phyloP scores from a whole-genome alignment of 2,113 vertebrate genomes.

The Monarcha castaneiventris region DNA sequence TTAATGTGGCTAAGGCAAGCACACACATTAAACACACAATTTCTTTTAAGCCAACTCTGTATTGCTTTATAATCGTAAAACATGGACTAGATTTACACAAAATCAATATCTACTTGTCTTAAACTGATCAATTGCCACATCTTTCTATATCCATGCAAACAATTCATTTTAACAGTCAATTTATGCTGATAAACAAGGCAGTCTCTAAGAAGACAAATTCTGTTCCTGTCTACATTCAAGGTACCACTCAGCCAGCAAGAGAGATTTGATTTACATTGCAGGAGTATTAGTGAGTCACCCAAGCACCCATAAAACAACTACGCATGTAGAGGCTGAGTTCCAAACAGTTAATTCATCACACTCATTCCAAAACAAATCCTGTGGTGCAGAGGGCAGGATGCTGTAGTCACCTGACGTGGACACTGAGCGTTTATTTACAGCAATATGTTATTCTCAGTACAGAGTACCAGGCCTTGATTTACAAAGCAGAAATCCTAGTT shows the following conservation, averaged over 20 bases:
- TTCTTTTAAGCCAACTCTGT: neutral
- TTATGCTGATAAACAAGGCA: neutral
- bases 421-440: neutral
- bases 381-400: neutral
- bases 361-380: neutral
- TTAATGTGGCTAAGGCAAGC: neutral
- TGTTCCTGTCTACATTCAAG: neutral
- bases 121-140: neutral
- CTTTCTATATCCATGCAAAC: neutral
- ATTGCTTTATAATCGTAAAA: neutral
- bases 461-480: neutral
- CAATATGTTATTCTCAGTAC: neutral
- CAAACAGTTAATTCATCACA: neutral
- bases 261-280: neutral
- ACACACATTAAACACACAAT: neutral
- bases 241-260: neutral
- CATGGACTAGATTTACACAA: neutral
- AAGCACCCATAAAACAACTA: neutral
- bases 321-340: neutral
- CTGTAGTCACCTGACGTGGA: neutral
- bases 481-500: neutral
- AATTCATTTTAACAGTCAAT: neutral
- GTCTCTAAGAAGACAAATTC: neutral
- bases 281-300: neutral
- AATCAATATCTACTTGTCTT: neutral